Evolutionary conservation across 2,888 invertebrate species (phyloP).

Genomic region (Bembecia ichneumoniformis): DNA sequence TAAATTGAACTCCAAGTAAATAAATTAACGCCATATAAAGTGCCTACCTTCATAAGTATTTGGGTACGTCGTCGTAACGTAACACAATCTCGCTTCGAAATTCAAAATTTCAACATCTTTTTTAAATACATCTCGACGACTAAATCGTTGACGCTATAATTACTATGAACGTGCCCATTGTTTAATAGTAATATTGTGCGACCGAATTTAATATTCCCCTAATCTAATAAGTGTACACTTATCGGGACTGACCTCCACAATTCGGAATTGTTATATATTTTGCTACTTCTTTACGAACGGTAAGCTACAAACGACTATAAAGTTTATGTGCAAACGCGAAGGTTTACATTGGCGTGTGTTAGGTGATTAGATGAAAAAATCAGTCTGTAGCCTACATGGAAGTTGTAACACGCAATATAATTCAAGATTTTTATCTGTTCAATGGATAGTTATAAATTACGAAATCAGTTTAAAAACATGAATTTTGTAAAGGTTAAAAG

Average conservation of each 20-base stretch:
- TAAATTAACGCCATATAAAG: not conserved
- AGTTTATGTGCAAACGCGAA: not conserved
- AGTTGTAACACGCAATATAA: slow-evolving; percentile 49
- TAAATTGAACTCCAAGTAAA: not conserved
- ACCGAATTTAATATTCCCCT: slow-evolving; percentile 11
- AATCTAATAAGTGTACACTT: slow-evolving; percentile 4
- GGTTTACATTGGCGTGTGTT: not conserved
- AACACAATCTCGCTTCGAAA: slow-evolving; percentile 16
- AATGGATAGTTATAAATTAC: slow-evolving; percentile 62
- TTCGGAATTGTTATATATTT: slow-evolving; percentile 20
- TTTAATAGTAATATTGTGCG: slow-evolving; percentile 26
- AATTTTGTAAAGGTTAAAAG: slow-evolving; percentile 29
- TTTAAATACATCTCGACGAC: slow-evolving; percentile 39
- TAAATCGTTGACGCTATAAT: slow-evolving; percentile 51
- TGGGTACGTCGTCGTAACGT: not conserved
- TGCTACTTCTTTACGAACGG: not conserved
- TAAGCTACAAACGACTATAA: not conserved
- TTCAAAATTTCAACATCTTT: slow-evolving; percentile 34
- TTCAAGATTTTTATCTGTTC: slow-evolving; percentile 60
- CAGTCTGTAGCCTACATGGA: not conserved
- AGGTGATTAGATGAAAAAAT: not conserved
- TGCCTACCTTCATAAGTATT: not conserved
- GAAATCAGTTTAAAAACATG: slow-evolving; percentile 47
- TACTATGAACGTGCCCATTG: slow-evolving; percentile 45
- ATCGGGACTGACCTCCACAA: slow-evolving; percentile 10